Evolutionary conservation across 2,888 invertebrate species (phyloP), one percentile per base, ranked within the genome.

Genomic region (Caenorhabditis japonica): DNA sequence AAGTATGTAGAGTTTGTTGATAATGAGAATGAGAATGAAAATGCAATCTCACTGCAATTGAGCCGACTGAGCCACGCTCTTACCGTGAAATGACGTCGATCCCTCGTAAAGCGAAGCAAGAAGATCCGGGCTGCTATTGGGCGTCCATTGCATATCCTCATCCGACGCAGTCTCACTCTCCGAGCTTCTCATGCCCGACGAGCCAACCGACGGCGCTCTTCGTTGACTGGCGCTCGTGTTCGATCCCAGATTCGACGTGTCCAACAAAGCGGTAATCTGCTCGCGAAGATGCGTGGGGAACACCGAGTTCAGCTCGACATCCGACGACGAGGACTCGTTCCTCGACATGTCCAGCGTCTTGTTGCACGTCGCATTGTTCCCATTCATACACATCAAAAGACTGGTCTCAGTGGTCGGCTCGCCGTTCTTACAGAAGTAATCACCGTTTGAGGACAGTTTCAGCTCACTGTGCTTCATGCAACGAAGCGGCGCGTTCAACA

Each of bases 51-150:
- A n/a, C n/a, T n/a, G n/a, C n/a, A n/a, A n/a, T n/a, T n/a, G n/a
- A n/a, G n/a, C n/a, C n/a, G n/a, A n/a, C n/a, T n/a, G n/a, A n/a
- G n/a, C n/a, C n/a, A n/a, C n/a, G n/a, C n/a, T n/a, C n/a, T n/a
- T n/a, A n/a, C 56, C 69, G 15, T 69, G 69, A 33, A 69, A 75
- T 1, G 75, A 74, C 13, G 74, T 74, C 25, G 75, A 70, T 21
- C 75, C 75, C 41, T 70, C 69, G 44, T 75, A 75, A 30, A 75
- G 64, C 0, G 66, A 49, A 8, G 69, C 69, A 17, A 75, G 75
- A 10, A 62, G 38, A 64, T 75, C 75, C n/a, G 75, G 68, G 33
- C 68, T 68, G 46, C 47, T 25, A 51, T 74, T 68, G 5, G 74
- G 62, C 15, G 61, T 60, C 74, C 74, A 74, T n/a, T 53, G 58